A percentile compares a stretch with the other conserved stretches of the same genome.
Conservation (phyloP, 2,113 vertebrate genomes). For the Laterallus jamaicensis region DNA sequence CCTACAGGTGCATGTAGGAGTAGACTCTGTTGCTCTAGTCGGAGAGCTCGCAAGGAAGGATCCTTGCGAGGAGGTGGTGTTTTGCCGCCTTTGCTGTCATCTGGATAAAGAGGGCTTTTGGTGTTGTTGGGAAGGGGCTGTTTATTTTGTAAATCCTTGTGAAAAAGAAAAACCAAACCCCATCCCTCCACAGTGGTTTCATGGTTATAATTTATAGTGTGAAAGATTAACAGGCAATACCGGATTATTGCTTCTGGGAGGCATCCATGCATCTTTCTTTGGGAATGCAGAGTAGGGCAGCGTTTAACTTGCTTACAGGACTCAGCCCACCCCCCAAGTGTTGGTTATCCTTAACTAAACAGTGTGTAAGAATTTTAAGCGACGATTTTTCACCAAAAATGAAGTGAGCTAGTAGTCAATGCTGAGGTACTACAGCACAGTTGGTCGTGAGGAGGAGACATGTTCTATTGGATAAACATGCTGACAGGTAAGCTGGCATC, state of each 20-base stretch:
- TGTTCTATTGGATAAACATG: background rate
- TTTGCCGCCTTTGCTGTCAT: background rate
- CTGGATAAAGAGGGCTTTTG: background rate
- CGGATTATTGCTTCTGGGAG: slow-evolving; percentile 63
- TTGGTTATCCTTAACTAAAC: slow-evolving; percentile 34
- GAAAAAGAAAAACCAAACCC: background rate
- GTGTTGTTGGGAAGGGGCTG: background rate
- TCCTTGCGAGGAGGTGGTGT: background rate
- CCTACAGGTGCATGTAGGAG: slow-evolving; percentile 48
- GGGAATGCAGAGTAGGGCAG: background rate
- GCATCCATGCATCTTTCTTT: slow-evolving; percentile 53
- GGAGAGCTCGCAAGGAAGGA: background rate
- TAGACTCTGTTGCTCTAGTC: slow-evolving; percentile 37
- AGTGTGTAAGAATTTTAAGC: background rate
- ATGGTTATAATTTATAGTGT: background rate
- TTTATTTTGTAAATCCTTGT: background rate
- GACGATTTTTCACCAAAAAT: background rate
- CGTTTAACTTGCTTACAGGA: background rate
- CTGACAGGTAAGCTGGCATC: background rate
- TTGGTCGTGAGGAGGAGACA: background rate
- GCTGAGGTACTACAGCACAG: background rate
- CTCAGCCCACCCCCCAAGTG: background rate
- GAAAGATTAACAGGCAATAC: slow-evolving; percentile 14
- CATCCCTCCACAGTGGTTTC: background rate
- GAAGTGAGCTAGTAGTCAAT: background rate